Evolutionary conservation across 2,797 vertebrate genomes (phyloP), one percentile per base, ranked within the genome.

Genomic region (Clamator glandarius): DNA sequence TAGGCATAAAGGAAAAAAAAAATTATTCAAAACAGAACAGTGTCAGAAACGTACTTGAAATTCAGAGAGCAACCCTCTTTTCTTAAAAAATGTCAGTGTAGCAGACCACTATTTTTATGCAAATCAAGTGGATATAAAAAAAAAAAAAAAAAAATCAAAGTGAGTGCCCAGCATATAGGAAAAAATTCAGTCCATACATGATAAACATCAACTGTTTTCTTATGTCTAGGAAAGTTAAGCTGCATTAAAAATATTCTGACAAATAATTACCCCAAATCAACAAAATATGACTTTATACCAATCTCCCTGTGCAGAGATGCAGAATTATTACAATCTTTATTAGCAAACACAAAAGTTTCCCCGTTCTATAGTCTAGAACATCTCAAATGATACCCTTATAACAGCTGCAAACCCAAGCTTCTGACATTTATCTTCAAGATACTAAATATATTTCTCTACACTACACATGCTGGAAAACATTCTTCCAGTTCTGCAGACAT

Each of bases 111-210:
- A 2, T 3, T 20, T 25, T n/a, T 21, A 42, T 18, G 57, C 14
- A 48, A 70, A 51, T 41, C 74, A 29, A 24, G 15, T 4, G 54
- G 8, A n/a, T 20, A 20, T 9, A 11, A 33, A 51, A 66, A 48
- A 85, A 48, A 51, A 85, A 48, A 51, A 18, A 1, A 67, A 66
- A 10, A 90, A 44, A 44, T 18, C 20, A 1, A 67, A 66, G 12
- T 15, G 12, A 90, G 58, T 12, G 8, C 11, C 26, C 18, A 23
- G 13, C 21, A 73, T 4, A 21, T 2, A 42, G 13, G 39, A 66
- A 81, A 80, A 57, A 62, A 8, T 3, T 66, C n/a, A 31, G 3
- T 2, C 7, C 5, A 33, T 3, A 5, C 4, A 12, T 2, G 11
- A 36, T 12, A 78, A 68, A 87, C 77, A 15, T 3, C 19, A 68